Evolutionary conservation across 1,140 invertebrate species (phyloP).

Genomic region (Metaphire vulgaris): DNA sequence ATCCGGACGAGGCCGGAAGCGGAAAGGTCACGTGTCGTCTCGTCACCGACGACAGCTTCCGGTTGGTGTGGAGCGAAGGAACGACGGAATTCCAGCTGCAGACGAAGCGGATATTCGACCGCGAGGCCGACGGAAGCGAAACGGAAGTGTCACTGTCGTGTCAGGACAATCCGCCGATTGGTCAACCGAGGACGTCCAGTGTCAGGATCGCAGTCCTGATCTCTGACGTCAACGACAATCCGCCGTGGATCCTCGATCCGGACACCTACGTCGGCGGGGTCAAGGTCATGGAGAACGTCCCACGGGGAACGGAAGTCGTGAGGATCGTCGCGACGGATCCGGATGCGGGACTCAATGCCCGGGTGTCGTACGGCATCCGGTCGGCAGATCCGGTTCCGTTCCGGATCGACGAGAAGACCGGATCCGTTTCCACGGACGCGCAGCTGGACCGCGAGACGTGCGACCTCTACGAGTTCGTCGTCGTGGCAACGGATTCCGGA

Average conservation of each 20-base stretch:
- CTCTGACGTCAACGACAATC: conserved; percentile 22
- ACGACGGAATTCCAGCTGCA: background rate
- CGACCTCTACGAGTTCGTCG: conserved; percentile 6
- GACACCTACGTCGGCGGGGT: background rate
- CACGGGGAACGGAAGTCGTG: background rate
- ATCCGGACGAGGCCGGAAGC: conserved; percentile 1
- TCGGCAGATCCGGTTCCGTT: background rate
- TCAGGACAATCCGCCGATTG: background rate
- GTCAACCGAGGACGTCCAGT: background rate
- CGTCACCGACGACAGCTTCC: background rate
- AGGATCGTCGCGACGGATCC: background rate
- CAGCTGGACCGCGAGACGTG: background rate
- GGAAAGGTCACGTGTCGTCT: background rate
- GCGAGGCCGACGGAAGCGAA: background rate
- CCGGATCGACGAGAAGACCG: background rate
- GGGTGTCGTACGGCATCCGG: background rate
- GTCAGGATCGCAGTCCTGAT: background rate
- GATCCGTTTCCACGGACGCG: background rate
- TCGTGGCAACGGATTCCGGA: conserved; percentile 9
- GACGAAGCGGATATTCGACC: background rate
- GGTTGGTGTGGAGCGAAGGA: background rate
- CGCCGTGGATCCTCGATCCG: conserved; percentile 5
- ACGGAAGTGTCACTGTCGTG: background rate
- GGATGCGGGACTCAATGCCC: background rate
- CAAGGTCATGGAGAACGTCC: background rate